Evolutionary conservation across 2,113 vertebrate genomes (phyloP), one percentile per base, ranked within the genome.

Genomic region (Acanthisitta chloris): DNA sequence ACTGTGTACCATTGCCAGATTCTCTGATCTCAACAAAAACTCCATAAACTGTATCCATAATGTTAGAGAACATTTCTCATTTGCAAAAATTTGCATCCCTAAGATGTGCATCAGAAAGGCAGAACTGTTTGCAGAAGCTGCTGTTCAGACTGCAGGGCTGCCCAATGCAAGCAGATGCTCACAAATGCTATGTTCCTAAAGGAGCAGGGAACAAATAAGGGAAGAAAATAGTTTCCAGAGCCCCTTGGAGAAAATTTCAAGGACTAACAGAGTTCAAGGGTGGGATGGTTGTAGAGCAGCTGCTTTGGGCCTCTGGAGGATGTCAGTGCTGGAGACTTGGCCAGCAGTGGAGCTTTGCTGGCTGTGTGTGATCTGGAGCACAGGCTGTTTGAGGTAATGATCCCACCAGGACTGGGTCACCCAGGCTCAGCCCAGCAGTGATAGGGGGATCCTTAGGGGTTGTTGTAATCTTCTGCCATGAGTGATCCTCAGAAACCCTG

Each of bases 21-120:
- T 72, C 85, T 94, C 90, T 90, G 93, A 92, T 96, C 92, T 91
- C 45, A 40, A 59, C 79, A 92, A 86, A 94, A 83, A 55, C 31
- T n/a, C n/a, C 65, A 83, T 81, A 92, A 94, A 83, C 92, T 52
- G 83, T 71, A 93, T 51, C 80, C 79, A 36, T 87, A 96, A 81
- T 21, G 66, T 29, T 40, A 34, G 85, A 78, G 93, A 97, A 96
- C 55, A 67, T 52, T 83, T 55, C 69, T 91, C 67, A 90, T 90
- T 94, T 96, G 90, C 85, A 94, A 91, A 71, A 90, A 96, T 92
- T 96, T 96, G 85, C 96, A 94, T 95, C 59, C 64, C 28, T 95
- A 93, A 96, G 92, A 94, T 61, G 79, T 64, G 65, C 65, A 14
- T 74, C 21, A 71, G 45, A 80, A 88, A 91, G 72, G 67, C 90